Evolutionary conservation across 2,888 invertebrate species (phyloP).

Genomic region (Metacarcinus magister): DNA sequence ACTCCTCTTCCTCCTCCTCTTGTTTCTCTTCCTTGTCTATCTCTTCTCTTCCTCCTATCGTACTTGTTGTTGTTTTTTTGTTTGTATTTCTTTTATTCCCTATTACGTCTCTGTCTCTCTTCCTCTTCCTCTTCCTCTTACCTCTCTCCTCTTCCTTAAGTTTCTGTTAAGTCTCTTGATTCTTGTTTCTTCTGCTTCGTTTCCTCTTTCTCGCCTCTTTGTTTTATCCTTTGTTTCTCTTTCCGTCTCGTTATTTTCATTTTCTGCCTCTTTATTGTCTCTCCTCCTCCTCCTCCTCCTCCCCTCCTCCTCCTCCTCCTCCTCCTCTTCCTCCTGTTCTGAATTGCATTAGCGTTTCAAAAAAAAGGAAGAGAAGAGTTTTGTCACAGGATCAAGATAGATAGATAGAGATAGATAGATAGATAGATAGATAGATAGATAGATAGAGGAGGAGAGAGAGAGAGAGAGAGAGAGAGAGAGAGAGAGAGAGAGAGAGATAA

Average conservation of each 20-base stretch:
- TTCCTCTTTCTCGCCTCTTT: too few relatives aligned
- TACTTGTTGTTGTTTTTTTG: neutral
- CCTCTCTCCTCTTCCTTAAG: too few relatives aligned
- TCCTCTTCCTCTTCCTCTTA: too few relatives aligned
- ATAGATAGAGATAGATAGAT: neutral
- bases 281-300: neutral
- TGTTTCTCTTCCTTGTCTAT: too few relatives aligned
- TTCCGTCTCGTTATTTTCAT: neutral
- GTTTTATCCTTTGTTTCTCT: neutral
- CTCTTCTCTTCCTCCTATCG: too few relatives aligned
- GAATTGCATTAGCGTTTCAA: neutral
- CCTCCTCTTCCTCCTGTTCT: neutral
- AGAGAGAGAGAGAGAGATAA: neutral
- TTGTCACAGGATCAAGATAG: neutral
- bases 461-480: neutral
- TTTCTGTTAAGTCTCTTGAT: too few relatives aligned
- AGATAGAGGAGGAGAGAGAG: too few relatives aligned
- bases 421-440: too few relatives aligned
- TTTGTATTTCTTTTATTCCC: neutral
- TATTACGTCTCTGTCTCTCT: too few relatives aligned
- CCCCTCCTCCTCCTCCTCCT: constrained; percentile 19
- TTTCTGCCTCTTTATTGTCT: neutral
- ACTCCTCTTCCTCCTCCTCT: too few relatives aligned
- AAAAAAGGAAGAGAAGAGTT: neutral
- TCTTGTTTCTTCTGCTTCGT: too few relatives aligned